phyloP scores from a whole-genome alignment of 2,888 invertebrate species.

The Phytoseiulus persimilis region DNA sequence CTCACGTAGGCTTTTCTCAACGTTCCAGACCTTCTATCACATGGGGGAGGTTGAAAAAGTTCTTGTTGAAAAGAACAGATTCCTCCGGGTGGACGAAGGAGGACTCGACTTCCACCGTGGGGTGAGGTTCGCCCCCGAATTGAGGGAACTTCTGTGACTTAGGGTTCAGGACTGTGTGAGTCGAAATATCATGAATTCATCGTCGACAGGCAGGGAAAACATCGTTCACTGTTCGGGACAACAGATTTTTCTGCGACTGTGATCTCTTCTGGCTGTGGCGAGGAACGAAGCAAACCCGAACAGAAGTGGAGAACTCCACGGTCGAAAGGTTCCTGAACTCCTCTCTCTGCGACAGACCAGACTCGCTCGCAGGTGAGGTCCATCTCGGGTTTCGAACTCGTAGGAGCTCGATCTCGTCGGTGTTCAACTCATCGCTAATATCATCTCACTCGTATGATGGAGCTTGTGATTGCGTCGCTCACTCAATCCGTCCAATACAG shows the following conservation, averaged over 20 bases:
- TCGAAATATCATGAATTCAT: too few relatives aligned
- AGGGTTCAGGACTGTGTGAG: too few relatives aligned
- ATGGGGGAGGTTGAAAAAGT: not conserved
- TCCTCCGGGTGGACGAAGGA: not conserved
- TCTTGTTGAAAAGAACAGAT: not conserved
- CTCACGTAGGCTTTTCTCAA: not conserved
- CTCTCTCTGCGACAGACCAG: too few relatives aligned
- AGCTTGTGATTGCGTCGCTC: too few relatives aligned
- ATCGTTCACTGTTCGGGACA: not conserved
- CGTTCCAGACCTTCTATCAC: not conserved
- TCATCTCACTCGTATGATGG: too few relatives aligned
- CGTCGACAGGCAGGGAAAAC: not conserved
- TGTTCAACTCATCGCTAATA: too few relatives aligned
- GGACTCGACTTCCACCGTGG: not conserved
- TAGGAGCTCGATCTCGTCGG: too few relatives aligned
- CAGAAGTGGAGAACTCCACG: too few relatives aligned
- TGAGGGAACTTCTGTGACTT: too few relatives aligned
- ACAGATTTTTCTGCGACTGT: not conserved
- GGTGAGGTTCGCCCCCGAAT: not conserved
- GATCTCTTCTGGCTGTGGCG: not conserved
- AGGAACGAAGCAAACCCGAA: not conserved
- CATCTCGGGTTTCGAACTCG: too few relatives aligned
- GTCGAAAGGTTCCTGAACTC: too few relatives aligned
- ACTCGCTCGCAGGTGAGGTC: too few relatives aligned
- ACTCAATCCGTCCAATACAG: not conserved